Percentiles rank a stretch among this genome's conserved stretches.
Conservation (phyloP, 2,888 invertebrate genomes). For the Chymomyza caudatula region DNA sequence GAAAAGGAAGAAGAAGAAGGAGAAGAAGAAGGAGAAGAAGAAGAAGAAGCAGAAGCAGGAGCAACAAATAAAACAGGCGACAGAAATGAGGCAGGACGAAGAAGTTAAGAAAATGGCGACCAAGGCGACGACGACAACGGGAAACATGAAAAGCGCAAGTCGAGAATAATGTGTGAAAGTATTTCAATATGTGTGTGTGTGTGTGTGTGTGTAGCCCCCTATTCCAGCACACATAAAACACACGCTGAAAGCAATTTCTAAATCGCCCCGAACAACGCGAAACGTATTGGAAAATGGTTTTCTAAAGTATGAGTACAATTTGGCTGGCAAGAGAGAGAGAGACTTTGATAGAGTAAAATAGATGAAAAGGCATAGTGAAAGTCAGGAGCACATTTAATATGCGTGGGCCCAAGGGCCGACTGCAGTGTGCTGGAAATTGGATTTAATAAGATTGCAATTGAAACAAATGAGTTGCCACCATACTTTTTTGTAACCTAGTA, state of each 20-base stretch:
- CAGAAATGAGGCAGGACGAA: neutral
- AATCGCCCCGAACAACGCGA: neutral
- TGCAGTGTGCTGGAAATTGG: too few relatives aligned
- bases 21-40: neutral
- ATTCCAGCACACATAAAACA: slow-evolving; percentile 10
- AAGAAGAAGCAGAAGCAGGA: neutral
- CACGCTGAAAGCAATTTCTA: slow-evolving; percentile 16
- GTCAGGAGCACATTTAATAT: neutral
- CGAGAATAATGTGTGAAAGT: slow-evolving; percentile 10
- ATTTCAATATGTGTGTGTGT: neutral
- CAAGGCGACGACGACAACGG: neutral
- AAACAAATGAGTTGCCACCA: too few relatives aligned
- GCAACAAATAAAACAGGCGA: neutral
- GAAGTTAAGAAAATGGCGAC: neutral
- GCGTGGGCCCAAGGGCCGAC: too few relatives aligned
- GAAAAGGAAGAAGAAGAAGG: neutral
- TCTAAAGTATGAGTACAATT: neutral
- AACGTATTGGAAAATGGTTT: slow-evolving; percentile 16
- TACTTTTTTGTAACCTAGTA: too few relatives aligned
- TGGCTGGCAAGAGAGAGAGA: neutral
- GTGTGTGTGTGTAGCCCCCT: neutral
- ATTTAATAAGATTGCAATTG: too few relatives aligned
- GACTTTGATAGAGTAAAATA: neutral
- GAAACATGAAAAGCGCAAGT: slow-evolving; percentile 14
- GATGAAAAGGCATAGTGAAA: neutral